These are phyloP conservation scores for Leptobrachium leishanense DNA, from an alignment of 2,113 vertebrate genomes.

Conservation along the genomic window DNA sequence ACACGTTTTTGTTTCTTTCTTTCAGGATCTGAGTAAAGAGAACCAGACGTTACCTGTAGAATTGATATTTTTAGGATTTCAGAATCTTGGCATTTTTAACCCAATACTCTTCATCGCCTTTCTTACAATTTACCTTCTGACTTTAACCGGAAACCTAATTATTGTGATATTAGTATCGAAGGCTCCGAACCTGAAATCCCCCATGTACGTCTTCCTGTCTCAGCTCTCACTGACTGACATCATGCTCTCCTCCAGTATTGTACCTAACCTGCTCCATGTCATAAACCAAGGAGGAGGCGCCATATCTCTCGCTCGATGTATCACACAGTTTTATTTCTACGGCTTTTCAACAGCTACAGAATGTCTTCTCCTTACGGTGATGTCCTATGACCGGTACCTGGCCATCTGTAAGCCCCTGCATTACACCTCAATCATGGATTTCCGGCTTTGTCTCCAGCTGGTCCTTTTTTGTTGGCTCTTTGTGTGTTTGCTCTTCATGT, in stretches of 20 bases:
- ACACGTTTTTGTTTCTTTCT: neutral
- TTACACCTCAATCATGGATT: neutral
- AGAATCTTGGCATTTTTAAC: neutral
- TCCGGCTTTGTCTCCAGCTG: accelerated
- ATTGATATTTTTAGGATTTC: constrained; percentile 26
- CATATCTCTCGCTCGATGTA: constrained; percentile 37
- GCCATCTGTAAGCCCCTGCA: constrained; percentile 50
- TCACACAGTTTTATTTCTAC: constrained; percentile 50
- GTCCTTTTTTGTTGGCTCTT: constrained; percentile 21
- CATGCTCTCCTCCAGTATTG: constrained; percentile 23
- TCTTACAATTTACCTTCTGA: constrained; percentile 17
- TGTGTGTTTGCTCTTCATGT: constrained; percentile 6
- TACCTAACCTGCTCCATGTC: constrained; percentile 50
- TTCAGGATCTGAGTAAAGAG: neutral
- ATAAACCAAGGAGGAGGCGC: accelerated
- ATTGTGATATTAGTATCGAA: neutral
- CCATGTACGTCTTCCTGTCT: constrained; percentile 30
- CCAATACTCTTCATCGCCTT: neutral
- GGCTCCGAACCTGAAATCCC: constrained; percentile 3
- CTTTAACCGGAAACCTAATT: neutral
- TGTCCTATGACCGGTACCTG: constrained; percentile 38
- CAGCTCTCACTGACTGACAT: constrained; percentile 37
- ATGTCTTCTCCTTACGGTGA: constrained; percentile 1
- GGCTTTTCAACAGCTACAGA: neutral
- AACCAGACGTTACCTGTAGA: neutral